These are phyloP conservation scores for Drosophila neocordata DNA, from an alignment of 1,140 invertebrate species.

Conservation along the genomic window DNA sequence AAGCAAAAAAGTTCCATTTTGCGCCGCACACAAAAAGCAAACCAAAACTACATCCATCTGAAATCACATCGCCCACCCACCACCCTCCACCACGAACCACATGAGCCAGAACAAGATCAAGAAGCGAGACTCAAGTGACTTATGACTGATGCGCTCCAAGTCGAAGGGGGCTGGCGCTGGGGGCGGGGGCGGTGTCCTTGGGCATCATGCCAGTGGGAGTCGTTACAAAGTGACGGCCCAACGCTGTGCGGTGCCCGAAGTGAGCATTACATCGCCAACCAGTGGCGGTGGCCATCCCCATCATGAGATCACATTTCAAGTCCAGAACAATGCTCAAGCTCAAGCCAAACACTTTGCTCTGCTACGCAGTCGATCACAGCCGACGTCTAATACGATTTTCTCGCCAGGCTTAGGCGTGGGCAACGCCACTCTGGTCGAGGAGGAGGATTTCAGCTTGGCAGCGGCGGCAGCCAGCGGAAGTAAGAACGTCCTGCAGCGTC, in stretches of 20 bases:
- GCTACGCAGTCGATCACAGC: slow-evolving; percentile 72
- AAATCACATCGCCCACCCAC: slow-evolving; percentile 45
- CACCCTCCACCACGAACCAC: slow-evolving; percentile 65
- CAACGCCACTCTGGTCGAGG: slow-evolving; percentile 76
- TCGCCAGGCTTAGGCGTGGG: slow-evolving; percentile 69
- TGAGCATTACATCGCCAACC: slow-evolving; percentile 81
- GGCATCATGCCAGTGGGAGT: slow-evolving; percentile 70
- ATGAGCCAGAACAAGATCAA: slow-evolving; percentile 82
- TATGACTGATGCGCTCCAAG: slow-evolving; percentile 82
- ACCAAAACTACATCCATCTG: slow-evolving; percentile 22
- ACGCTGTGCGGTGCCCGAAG: slow-evolving; percentile 73
- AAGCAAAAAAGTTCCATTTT: slow-evolving; percentile 65
- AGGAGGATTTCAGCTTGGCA: slow-evolving; percentile 78
- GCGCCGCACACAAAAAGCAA: slow-evolving; percentile 59
- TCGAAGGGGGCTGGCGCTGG: slow-evolving; percentile 60
- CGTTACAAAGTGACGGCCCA: slow-evolving; percentile 81
- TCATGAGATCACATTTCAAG: slow-evolving; percentile 29
- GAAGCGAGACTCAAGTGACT: slow-evolving; percentile 81
- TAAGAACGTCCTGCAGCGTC: slow-evolving; percentile 73
- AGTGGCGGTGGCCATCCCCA: slow-evolving; percentile 38
- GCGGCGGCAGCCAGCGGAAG: slow-evolving; percentile 46
- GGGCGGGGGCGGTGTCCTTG: slow-evolving; percentile 46
- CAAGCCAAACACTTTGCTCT: slow-evolving; percentile 72
- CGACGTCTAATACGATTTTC: slow-evolving; percentile 81
- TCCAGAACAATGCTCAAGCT: slow-evolving; percentile 43